Percentiles rank a stretch among this genome's conserved stretches.
These are phyloP conservation scores for Oreocharis arfaki DNA, from an alignment of 2,113 vertebrate species.

Conservation along the genomic window DNA sequence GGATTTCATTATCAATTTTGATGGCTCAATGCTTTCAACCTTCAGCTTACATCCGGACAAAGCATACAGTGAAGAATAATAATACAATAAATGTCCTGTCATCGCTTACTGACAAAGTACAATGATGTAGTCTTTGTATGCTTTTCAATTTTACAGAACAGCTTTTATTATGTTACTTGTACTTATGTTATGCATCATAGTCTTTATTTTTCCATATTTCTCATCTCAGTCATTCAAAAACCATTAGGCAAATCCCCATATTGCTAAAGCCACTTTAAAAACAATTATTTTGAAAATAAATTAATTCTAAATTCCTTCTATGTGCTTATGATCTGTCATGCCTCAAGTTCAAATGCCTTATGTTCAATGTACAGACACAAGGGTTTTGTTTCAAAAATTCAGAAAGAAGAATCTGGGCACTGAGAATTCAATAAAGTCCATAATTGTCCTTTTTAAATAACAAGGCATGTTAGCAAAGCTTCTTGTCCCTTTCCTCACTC, in stretches of 20 bases:
- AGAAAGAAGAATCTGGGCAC: neutral
- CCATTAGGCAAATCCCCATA: neutral
- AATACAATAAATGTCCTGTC: neutral
- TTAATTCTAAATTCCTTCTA: neutral
- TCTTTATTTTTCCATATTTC: neutral
- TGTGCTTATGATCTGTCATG: neutral
- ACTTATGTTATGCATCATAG: neutral
- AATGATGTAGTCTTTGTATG: neutral
- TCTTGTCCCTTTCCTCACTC: neutral
- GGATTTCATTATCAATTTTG: neutral
- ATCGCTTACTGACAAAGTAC: neutral
- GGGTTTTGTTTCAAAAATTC: neutral
- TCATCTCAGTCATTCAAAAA: neutral
- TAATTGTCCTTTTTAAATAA: neutral
- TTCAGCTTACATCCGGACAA: neutral
- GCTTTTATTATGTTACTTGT: neutral
- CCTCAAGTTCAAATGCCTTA: neutral
- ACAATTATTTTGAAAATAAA: conserved; percentile 17
- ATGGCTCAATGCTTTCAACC: conserved; percentile 27
- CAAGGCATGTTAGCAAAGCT: neutral
- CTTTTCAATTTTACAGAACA: neutral
- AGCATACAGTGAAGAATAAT: neutral
- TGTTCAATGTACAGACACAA: neutral
- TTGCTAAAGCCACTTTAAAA: neutral
- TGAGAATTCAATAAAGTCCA: neutral